Evolutionary conservation across 1,140 invertebrate species (phyloP).

Genomic region (Leguminivora glycinivorella): DNA sequence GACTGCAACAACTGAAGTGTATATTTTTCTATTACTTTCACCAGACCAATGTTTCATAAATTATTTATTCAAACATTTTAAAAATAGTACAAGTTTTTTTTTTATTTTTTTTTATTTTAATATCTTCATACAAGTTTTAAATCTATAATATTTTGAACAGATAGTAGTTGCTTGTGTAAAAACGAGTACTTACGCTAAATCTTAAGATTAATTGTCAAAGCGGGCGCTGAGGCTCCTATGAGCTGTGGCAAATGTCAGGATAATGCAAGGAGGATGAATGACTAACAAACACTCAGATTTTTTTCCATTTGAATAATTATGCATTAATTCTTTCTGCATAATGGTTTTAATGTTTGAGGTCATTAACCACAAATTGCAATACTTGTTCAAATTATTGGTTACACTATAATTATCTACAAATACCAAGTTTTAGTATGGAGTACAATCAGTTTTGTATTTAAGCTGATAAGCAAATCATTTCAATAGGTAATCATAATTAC

Average conservation of each 20-base stretch:
- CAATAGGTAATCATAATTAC: background rate
- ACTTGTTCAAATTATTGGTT: background rate
- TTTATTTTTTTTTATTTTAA: too few species aligned
- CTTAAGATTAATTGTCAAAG: too few species aligned
- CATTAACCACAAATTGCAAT: constrained; percentile 6
- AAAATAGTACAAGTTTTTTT: too few species aligned
- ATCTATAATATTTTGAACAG: too few species aligned
- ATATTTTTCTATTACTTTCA: background rate
- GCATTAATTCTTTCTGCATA: background rate
- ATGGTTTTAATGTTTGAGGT: background rate
- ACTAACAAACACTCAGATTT: background rate
- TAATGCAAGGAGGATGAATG: too few species aligned
- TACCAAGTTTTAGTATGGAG: background rate
- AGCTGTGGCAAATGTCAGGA: too few species aligned
- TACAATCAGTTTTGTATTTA: background rate
- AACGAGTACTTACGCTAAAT: too few species aligned
- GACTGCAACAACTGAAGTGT: background rate
- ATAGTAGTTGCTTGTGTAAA: too few species aligned
- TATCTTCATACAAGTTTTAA: too few species aligned
- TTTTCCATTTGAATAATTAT: background rate
- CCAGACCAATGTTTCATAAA: background rate
- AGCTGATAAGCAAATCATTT: background rate
- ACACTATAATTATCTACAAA: background rate
- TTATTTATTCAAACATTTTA: too few species aligned
- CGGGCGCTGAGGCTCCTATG: too few species aligned